phyloP scores from a whole-genome alignment of 2,797 vertebrate species.

The Meda fulgida region DNA sequence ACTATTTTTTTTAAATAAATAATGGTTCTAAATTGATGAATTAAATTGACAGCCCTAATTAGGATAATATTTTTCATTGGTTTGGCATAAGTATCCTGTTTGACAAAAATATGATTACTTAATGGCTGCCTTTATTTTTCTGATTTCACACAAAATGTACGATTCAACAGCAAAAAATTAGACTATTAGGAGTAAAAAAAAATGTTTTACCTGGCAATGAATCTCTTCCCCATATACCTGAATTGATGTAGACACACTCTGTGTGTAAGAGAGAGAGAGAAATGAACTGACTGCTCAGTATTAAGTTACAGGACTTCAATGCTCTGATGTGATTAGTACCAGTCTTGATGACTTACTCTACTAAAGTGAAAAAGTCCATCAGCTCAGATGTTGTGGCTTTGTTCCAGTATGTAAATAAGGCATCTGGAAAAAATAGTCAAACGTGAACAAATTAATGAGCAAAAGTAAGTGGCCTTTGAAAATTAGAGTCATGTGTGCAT shows the following conservation, averaged over 20 bases:
- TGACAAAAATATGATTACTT: neutral
- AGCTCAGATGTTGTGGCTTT: conserved; percentile 90
- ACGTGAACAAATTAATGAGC: neutral
- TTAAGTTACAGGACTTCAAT: conserved; percentile 15
- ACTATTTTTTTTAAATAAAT: neutral
- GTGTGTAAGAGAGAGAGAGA: conserved; percentile 49
- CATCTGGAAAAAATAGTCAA: conserved; percentile 78
- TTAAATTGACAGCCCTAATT: neutral
- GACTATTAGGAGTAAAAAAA: neutral
- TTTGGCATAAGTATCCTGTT: neutral
- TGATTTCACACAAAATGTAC: neutral
- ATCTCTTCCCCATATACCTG: conserved; percentile 97
- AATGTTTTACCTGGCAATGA: conserved; percentile 90
- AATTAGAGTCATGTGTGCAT: conserved; percentile 26
- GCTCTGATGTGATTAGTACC: neutral
- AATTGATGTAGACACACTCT: conserved; percentile 98
- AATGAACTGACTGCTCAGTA: neutral
- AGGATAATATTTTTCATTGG: neutral
- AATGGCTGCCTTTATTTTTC: neutral
- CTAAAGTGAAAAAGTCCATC: conserved; percentile 95
- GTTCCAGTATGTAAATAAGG: conserved; percentile 96
- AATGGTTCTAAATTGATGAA: neutral
- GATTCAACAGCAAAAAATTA: neutral
- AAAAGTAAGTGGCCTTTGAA: neutral
- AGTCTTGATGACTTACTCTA: conserved; percentile 85